These are phyloP conservation scores for Tortrix viridana DNA, from an alignment of 2,888 invertebrate species.

Conservation along the genomic window DNA sequence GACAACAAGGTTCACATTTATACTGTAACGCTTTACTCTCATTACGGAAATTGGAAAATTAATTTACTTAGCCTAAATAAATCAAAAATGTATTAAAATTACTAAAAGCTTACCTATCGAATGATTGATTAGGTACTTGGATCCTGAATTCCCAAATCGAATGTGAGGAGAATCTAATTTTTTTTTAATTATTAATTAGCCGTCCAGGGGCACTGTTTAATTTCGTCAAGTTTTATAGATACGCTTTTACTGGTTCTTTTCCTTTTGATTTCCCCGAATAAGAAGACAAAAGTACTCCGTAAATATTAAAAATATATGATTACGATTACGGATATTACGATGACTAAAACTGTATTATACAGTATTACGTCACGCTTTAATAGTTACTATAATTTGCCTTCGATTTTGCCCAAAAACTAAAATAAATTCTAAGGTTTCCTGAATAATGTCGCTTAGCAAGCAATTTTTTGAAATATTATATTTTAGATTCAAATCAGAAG, in stretches of 20 bases:
- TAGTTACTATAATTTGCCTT: not conserved
- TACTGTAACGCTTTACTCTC: not conserved
- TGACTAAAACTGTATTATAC: not conserved
- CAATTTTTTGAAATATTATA: too few relatives aligned
- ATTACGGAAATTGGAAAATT: not conserved
- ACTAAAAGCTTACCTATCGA: not conserved
- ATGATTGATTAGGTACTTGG: not conserved
- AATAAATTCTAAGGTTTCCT: too few relatives aligned
- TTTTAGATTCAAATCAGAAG: too few relatives aligned
- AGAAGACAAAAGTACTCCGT: too few relatives aligned
- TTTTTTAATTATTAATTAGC: constrained; percentile 17
- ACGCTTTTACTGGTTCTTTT: too few relatives aligned
- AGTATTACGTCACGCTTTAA: too few relatives aligned
- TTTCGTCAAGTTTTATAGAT: constrained; percentile 4
- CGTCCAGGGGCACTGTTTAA: constrained; percentile 14
- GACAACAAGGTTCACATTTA: constrained; percentile 2
- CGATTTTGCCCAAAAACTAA: not conserved
- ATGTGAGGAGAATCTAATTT: not conserved
- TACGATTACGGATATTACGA: not conserved
- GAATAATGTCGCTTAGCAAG: too few relatives aligned
- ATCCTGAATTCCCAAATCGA: constrained; percentile 1
- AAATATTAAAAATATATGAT: not conserved
- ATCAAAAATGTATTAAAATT: too few relatives aligned
- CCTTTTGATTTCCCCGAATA: too few relatives aligned
- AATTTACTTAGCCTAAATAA: not conserved